These are phyloP conservation scores for Lepidonotus clava DNA, from an alignment of 2,888 invertebrate genomes.

Conservation along the genomic window DNA sequence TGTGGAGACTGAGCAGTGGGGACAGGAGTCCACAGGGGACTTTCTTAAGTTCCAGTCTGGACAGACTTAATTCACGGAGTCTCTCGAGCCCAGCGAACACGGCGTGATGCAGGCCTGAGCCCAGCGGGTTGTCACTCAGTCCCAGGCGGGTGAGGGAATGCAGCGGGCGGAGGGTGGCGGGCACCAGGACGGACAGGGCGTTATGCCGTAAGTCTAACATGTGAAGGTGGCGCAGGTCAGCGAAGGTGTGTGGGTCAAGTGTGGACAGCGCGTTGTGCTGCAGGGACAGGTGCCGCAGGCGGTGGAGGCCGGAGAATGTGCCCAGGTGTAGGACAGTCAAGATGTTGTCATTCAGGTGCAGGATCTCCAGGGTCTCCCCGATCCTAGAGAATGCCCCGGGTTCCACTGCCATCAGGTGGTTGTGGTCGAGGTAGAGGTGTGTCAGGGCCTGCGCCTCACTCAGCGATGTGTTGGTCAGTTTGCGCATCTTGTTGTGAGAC, in stretches of 20 bases:
- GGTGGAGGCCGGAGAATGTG: background rate
- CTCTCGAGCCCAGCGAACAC: background rate
- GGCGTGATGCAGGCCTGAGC: background rate
- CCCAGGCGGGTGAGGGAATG: background rate
- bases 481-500: slow-evolving; percentile 45
- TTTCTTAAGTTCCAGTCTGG: background rate
- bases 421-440: slow-evolving; percentile 21
- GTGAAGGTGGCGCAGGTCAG: background rate
- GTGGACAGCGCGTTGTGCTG: slow-evolving; percentile 9
- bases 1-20: background rate
- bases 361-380: background rate
- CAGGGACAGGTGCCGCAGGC: slow-evolving; percentile 1
- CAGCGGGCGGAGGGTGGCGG: background rate
- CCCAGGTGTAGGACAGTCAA: background rate
- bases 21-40: slow-evolving; percentile 5
- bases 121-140: slow-evolving; percentile 33
- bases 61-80: slow-evolving; percentile 19
- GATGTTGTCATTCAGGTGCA: slow-evolving; percentile 38
- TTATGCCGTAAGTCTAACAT: slow-evolving; percentile 25
- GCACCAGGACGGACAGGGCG: background rate
- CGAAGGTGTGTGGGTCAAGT: background rate
- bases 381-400: background rate
- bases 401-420: slow-evolving; percentile 3
- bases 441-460: background rate
- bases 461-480: background rate